Evolutionary conservation across 2,888 invertebrate genomes (phyloP).

Genomic region (Heteromyza rotundicornis): DNA sequence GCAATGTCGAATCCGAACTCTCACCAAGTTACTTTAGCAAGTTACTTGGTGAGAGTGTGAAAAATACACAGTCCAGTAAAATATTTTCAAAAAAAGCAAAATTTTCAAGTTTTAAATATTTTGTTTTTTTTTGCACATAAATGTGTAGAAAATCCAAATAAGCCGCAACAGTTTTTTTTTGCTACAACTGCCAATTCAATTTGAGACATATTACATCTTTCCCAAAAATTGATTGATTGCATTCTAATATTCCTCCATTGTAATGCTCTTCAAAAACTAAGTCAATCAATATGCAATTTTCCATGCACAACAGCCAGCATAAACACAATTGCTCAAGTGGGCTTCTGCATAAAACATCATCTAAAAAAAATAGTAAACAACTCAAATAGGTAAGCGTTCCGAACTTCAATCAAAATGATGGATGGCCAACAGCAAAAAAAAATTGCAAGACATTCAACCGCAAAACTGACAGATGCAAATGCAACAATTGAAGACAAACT

Average conservation of each 20-base stretch:
- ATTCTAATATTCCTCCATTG: not conserved
- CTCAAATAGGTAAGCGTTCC: slow-evolving; percentile 30
- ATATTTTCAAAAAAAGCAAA: too few relatives aligned
- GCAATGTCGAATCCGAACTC: too few relatives aligned
- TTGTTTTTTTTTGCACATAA: too few relatives aligned
- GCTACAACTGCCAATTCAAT: too few relatives aligned
- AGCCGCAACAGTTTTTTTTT: too few relatives aligned
- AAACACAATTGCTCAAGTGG: slow-evolving; percentile 11
- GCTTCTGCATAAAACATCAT: not conserved
- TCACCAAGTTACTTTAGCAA: too few relatives aligned
- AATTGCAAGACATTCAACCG: slow-evolving; percentile 34
- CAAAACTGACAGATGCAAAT: slow-evolving; percentile 21
- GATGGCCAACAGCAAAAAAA: slow-evolving; percentile 47
- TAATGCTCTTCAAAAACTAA: not conserved
- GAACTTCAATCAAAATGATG: slow-evolving; percentile 56
- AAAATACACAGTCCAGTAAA: too few relatives aligned
- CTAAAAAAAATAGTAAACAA: not conserved
- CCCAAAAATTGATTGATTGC: not conserved
- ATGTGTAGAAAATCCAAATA: too few relatives aligned
- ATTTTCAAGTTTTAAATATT: too few relatives aligned
- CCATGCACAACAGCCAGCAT: not conserved
- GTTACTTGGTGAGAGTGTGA: too few relatives aligned
- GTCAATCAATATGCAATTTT: slow-evolving; percentile 9
- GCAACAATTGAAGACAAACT: slow-evolving; percentile 22
- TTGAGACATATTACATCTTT: too few relatives aligned